These are phyloP conservation scores for Sebastes kiyomatsui DNA, from an alignment of 2,797 vertebrate genomes.

Conservation along the genomic window DNA sequence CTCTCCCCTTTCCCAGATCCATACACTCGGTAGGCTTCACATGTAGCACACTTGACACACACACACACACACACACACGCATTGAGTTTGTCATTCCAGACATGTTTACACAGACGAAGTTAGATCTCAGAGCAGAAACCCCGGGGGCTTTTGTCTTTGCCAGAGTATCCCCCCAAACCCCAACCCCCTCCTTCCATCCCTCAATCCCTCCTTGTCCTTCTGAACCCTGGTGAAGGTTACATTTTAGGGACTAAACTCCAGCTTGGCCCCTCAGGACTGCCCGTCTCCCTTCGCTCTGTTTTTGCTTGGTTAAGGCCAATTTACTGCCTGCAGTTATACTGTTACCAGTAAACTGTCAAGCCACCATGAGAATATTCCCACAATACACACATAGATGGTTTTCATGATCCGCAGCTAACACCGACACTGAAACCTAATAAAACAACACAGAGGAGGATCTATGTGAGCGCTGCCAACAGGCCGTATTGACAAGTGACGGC, in stretches of 20 bases:
- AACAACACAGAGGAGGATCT: conserved; percentile 31
- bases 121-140: conserved; percentile 58
- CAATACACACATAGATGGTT: conserved; percentile 14
- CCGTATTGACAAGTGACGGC: conserved; percentile 42
- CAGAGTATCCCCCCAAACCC: conserved; percentile 19
- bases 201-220: conserved; percentile 29
- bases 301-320: conserved; percentile 63
- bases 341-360: conserved; percentile 46
- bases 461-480: not conserved
- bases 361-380: conserved; percentile 63
- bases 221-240: conserved; percentile 62
- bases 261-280: conserved; percentile 58
- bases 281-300: conserved; percentile 54
- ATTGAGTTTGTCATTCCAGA: conserved; percentile 60
- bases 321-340: conserved; percentile 54
- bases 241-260: conserved; percentile 58
- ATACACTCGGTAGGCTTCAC: conserved; percentile 12
- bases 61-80: conserved; percentile 23
- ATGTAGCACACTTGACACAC: conserved; percentile 24
- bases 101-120: conserved; percentile 74
- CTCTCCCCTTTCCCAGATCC: conserved; percentile 11
- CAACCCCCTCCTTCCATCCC: conserved; percentile 18
- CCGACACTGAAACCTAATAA: conserved; percentile 44
- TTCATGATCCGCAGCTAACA: conserved; percentile 31
- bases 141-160: conserved; percentile 47